A percentile compares a stretch with the other conserved stretches of the same genome.
phyloP scores from a whole-genome alignment of 2,888 invertebrate genomes.

The Pyrochroa serraticornis region DNA sequence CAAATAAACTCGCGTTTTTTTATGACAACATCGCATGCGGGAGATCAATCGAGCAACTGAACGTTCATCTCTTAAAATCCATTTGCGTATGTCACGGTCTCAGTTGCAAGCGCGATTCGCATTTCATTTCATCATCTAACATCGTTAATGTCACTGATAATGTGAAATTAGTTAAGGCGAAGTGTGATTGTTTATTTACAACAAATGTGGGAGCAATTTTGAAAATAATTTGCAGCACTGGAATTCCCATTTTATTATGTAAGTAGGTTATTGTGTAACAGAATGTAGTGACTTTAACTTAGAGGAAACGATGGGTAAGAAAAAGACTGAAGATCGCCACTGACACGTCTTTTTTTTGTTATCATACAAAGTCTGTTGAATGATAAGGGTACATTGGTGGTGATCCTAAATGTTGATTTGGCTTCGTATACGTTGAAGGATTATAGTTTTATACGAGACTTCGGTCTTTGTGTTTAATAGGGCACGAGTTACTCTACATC shows the following conservation, averaged over 20 bases:
- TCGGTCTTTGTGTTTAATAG: constrained; percentile 5
- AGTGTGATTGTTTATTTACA: no score
- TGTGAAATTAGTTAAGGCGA: no score
- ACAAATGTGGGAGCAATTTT: no score
- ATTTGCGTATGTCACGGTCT: constrained; percentile 11
- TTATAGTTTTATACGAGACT: constrained; percentile 17
- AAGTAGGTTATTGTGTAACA: constrained; percentile 23
- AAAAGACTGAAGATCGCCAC: constrained; percentile 30
- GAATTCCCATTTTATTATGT: constrained; percentile 14
- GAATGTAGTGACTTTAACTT: constrained; percentile 13
- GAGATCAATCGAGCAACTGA: neutral
- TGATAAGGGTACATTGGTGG: constrained; percentile 17
- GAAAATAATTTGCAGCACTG: constrained; percentile 1
- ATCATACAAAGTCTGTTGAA: neutral
- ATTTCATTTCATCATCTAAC: constrained; percentile 9
- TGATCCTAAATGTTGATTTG: constrained; percentile 23
- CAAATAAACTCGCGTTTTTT: no score
- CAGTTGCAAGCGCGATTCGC: constrained; percentile 2
- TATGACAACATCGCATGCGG: neutral
- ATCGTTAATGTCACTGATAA: no score
- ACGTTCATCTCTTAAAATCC: constrained; percentile 22
- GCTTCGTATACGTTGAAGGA: constrained; percentile 19
- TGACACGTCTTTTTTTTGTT: constrained; percentile 7
- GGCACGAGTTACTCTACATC: no score
- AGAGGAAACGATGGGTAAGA: constrained; percentile 25